Conservation (phyloP, 1,140 invertebrate genomes). For the Caerostris extrusa region DNA sequence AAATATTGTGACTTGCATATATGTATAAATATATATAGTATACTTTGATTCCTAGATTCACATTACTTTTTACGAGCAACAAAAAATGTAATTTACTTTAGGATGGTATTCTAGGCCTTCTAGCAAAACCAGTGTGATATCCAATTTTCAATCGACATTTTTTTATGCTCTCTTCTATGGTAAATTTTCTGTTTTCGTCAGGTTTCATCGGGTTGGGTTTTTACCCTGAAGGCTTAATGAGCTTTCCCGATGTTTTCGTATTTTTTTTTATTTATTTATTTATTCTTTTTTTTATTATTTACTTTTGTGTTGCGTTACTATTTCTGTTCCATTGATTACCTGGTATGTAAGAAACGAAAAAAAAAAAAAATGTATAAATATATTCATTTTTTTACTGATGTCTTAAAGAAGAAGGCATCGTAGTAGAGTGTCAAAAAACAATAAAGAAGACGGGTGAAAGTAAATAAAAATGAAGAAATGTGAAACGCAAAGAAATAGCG, state of each 20-base stretch:
- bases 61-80: background rate
- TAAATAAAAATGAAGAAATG: background rate
- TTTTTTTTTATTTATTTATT: no score
- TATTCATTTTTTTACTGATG: background rate
- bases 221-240: no score
- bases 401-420: background rate
- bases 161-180: no score
- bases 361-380: background rate
- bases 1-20: no score
- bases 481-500: background rate
- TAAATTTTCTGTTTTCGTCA: no score
- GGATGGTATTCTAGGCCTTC: no score
- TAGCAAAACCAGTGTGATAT: no score
- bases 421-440: background rate
- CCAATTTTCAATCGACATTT: no score
- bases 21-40: no score
- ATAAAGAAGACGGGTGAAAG: no score
- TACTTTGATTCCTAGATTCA: no score
- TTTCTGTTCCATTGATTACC: background rate
- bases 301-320: background rate
- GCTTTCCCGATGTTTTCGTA: background rate
- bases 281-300: background rate
- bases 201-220: background rate
- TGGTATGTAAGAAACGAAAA: background rate
- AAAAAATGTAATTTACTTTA: no score